Conservation (phyloP, 2,888 invertebrate genomes). For the Agrochola lota region DNA sequence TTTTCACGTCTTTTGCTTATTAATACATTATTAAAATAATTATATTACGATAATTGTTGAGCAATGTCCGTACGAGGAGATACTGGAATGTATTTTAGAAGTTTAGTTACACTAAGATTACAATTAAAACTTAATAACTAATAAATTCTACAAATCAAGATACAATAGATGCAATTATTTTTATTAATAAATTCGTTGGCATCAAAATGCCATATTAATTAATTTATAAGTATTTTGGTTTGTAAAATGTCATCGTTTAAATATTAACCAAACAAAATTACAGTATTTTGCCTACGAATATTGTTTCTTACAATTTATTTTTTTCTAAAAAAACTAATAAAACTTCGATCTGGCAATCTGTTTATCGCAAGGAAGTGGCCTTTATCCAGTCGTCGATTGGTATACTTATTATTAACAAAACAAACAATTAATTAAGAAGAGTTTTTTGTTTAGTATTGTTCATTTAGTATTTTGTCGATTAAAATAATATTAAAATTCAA, state of each 20-base stretch:
- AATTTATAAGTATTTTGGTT: background rate
- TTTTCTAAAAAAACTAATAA: background rate
- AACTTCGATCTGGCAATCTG: background rate
- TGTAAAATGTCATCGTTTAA: background rate
- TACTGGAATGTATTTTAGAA: slow-evolving; percentile 46
- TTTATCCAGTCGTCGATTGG: background rate
- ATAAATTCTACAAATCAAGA: background rate
- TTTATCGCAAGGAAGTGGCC: background rate
- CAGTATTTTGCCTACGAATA: background rate
- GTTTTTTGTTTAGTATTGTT: no score
- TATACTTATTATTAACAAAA: background rate
- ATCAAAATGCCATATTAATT: background rate
- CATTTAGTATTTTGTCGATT: background rate
- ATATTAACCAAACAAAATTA: background rate
- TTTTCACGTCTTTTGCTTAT: background rate
- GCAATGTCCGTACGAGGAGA: slow-evolving; percentile 28
- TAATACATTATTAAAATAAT: slow-evolving; percentile 4
- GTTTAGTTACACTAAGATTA: slow-evolving; percentile 23
- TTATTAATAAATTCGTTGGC: background rate
- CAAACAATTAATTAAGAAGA: background rate
- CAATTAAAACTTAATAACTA: slow-evolving; percentile 20
- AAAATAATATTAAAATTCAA: slow-evolving; percentile 8
- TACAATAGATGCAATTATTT: background rate
- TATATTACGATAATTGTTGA: slow-evolving; percentile 35
- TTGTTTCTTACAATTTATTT: background rate